Conservation (phyloP, 2,113 vertebrate genomes). For the Mus musculus region DNA sequence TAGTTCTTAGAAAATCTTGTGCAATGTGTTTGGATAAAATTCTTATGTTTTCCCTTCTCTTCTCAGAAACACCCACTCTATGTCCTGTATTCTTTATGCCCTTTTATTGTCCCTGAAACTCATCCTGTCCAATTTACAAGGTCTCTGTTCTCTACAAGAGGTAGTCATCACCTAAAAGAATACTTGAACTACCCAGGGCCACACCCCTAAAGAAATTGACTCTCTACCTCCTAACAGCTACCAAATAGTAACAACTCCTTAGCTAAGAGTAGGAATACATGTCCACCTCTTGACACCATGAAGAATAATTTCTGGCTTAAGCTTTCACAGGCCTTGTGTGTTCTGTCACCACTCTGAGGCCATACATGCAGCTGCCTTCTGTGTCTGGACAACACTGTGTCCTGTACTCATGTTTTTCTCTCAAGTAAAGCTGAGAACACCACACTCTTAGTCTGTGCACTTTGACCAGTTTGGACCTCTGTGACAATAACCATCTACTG, state of each 20-base stretch:
- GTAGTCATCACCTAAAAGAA: neutral
- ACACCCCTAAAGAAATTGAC: neutral
- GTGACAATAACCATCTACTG: neutral
- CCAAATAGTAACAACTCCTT: neutral
- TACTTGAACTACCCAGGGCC: neutral
- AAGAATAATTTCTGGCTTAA: neutral
- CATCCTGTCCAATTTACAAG: neutral
- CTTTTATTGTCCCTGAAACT: neutral
- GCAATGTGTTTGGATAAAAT: neutral
- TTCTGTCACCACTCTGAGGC: neutral
- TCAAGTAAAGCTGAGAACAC: neutral
- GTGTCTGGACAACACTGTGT: neutral
- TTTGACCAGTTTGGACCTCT: neutral
- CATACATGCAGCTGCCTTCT: neutral
- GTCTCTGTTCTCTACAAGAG: neutral
- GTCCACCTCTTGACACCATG: neutral
- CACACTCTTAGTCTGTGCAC: neutral
- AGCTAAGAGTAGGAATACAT: neutral
- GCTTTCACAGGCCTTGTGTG: neutral
- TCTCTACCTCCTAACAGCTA: neutral
- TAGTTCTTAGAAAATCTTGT: neutral
- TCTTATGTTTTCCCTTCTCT: neutral
- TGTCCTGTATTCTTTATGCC: no score
- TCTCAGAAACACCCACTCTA: neutral
- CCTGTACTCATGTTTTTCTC: neutral